Conservation (phyloP, 2,797 vertebrate genomes). For the Acanthopagrus latus region DNA sequence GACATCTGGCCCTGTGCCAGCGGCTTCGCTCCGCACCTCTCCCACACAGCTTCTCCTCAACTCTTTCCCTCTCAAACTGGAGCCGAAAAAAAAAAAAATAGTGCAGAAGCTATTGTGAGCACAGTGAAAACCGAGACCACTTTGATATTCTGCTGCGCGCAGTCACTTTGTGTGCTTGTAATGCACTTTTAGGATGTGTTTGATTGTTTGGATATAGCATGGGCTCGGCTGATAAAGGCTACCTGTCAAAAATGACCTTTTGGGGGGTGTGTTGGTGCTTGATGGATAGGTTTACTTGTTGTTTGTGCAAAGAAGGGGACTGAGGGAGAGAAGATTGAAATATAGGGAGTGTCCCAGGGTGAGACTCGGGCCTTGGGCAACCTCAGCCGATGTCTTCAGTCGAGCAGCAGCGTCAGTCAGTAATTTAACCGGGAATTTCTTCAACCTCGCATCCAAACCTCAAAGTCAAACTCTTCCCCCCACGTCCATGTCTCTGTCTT, state of each 20-base stretch:
- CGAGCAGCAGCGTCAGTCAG: constrained; percentile 78
- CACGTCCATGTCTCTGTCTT: constrained; percentile 70
- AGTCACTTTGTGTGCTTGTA: constrained; percentile 35
- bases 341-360: constrained; percentile 76
- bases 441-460: constrained; percentile 82
- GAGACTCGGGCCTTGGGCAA: constrained; percentile 71
- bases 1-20: constrained; percentile 68
- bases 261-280: neutral
- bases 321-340: constrained; percentile 36
- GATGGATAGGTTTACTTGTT: neutral
- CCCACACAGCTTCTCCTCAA: constrained; percentile 58
- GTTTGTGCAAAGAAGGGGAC: constrained; percentile 22
- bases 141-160: constrained; percentile 49
- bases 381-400: constrained; percentile 79
- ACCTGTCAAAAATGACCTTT: neutral
- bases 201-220: constrained; percentile 27
- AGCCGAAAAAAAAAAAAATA: constrained; percentile 57
- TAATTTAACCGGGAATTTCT: constrained; percentile 85
- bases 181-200: constrained; percentile 26
- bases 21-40: constrained; percentile 55
- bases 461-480: constrained; percentile 79
- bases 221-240: neutral
- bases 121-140: constrained; percentile 43
- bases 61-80: constrained; percentile 38
- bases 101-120: constrained; percentile 61